These are phyloP conservation scores for Maniola hyperantus DNA, from an alignment of 2,888 invertebrate genomes.

Conservation along the genomic window DNA sequence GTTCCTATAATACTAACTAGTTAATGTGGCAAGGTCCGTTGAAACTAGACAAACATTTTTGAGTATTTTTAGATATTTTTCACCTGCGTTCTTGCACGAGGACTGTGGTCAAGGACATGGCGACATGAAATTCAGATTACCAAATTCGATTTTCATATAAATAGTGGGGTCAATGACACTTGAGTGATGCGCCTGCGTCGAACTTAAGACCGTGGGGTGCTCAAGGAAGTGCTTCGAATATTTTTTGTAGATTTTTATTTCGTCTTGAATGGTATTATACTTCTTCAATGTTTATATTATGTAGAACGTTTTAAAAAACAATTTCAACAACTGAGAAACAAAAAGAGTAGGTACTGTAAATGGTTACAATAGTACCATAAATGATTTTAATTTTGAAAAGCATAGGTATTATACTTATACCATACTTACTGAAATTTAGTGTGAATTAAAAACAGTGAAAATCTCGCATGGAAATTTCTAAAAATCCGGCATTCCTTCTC, in stretches of 20 bases:
- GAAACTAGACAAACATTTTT: slow-evolving; percentile 13
- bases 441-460: too few species aligned
- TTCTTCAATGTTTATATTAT: not conserved
- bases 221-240: not conserved
- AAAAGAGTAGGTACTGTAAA: too few species aligned
- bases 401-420: too few species aligned
- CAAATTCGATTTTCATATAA: slow-evolving; percentile 51
- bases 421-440: too few species aligned
- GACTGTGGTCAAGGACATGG: slow-evolving; percentile 57
- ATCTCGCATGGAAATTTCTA: too few species aligned
- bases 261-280: not conserved
- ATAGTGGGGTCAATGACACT: slow-evolving; percentile 52
- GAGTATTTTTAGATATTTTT: slow-evolving; percentile 26
- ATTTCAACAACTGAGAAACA: too few species aligned
- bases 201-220: slow-evolving; percentile 2
- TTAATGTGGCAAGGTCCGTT: slow-evolving; percentile 8
- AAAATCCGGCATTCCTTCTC: too few species aligned
- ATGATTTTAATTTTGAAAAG: too few species aligned
- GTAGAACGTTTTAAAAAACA: not conserved
- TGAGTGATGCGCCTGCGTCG: slow-evolving; percentile 33
- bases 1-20: too few species aligned
- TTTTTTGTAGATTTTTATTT: not conserved
- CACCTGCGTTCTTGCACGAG: slow-evolving; percentile 43
- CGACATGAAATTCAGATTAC: slow-evolving; percentile 56
- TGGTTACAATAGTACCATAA: too few species aligned